Evolutionary conservation across 2,797 vertebrate species (phyloP).

Genomic region (Phrynocephalus forsythii): DNA sequence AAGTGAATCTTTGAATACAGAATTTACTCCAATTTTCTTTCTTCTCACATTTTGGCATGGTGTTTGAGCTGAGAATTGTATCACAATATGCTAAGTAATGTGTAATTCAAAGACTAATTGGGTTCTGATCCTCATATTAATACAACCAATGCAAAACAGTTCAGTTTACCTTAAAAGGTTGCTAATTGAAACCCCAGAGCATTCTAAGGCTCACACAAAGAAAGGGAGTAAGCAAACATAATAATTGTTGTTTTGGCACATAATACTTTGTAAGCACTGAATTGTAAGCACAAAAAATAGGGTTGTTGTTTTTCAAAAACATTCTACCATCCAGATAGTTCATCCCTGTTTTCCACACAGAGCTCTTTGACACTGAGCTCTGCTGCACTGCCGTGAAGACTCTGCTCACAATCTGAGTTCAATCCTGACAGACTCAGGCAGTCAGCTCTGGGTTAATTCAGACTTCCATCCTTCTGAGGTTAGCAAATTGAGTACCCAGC

Average conservation of each 20-base stretch:
- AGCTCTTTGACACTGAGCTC: no score
- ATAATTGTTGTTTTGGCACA: conserved; percentile 45
- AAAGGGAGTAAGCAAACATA: conserved; percentile 38
- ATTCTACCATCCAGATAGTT: conserved; percentile 27
- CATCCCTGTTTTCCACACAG: not conserved
- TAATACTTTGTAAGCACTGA: conserved; percentile 18
- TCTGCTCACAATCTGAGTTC: no score
- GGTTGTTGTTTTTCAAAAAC: not conserved
- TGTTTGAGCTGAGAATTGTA: not conserved
- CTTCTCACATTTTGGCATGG: no score
- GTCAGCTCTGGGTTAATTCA: no score
- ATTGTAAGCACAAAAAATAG: conserved; percentile 13
- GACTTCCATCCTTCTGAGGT: no score
- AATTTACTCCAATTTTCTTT: not conserved
- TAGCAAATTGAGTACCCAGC: no score
- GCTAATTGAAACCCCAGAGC: not conserved
- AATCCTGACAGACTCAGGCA: no score
- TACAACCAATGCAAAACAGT: not conserved
- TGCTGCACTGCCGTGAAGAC: no score
- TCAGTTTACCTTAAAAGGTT: not conserved
- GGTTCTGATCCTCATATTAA: not conserved
- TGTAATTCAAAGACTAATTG: not conserved
- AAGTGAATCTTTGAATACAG: not conserved
- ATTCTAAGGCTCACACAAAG: no score
- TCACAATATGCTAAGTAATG: not conserved